These are phyloP conservation scores for Ormia ochracea DNA, from an alignment of 2,888 invertebrate species.

Conservation along the genomic window DNA sequence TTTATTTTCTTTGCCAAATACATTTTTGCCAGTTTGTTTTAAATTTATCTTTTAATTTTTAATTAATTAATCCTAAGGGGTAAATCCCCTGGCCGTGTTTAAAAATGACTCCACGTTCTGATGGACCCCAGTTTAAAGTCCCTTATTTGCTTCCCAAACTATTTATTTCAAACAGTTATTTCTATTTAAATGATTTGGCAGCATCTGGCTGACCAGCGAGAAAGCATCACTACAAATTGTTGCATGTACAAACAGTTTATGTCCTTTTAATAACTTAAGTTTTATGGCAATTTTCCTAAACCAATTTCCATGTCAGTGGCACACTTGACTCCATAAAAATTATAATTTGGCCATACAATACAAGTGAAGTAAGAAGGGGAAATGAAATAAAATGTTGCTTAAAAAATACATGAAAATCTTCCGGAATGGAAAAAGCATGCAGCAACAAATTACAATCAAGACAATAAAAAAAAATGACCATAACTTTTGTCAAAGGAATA, in stretches of 20 bases:
- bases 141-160: neutral
- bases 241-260: conserved; percentile 20
- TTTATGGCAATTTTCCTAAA: conserved; percentile 34
- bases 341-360: conserved; percentile 48
- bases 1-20: no score
- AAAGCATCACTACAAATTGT: neutral
- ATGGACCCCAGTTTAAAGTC: neutral
- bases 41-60: no score
- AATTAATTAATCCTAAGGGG: no score
- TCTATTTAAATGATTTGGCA: neutral
- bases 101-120: no score
- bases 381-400: conserved; percentile 17
- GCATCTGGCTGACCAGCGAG: neutral
- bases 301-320: conserved; percentile 15
- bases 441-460: conserved; percentile 1
- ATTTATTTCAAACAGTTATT: conserved; percentile 26
- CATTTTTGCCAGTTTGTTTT: no score
- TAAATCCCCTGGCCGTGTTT: no score
- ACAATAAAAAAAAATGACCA: conserved; percentile 12
- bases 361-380: conserved; percentile 1
- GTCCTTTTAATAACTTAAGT: conserved; percentile 30
- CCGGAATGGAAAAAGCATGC: conserved; percentile 34
- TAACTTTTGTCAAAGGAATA: conserved; percentile 32
- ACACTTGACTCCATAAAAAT: conserved; percentile 48
- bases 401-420: conserved; percentile 42